Base-by-base conservation (phyloP, 2,113 vertebrate genomes). In the Rhinolophus ferrumequinum region DNA sequence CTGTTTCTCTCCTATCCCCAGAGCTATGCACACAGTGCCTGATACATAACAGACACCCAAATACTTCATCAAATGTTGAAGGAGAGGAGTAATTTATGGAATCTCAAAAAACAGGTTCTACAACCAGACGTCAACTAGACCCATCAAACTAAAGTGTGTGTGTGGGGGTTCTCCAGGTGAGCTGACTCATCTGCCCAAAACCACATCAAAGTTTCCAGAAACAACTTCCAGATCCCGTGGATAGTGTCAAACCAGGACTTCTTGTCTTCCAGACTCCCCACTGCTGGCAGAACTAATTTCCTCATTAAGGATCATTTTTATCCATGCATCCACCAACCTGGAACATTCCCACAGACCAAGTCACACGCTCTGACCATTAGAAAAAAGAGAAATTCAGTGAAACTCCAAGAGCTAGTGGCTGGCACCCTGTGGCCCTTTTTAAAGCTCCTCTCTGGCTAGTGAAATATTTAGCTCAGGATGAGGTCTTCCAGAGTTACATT, bases 311-410 rank as follows among this genome's bases (percentile, higher is more conserved):
- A 18, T 6, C 67, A n/a, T 70, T 87, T 83, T 91, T 77, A 77
- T 52, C 76, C 67, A 11, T 16, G 11, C 21, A 47, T 35, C 62
- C 44, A 83, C 72, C 18, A 7, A 56, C 47, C 75, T 62, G 56
- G 85, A 84, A 88, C 75, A 75, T 58, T 75, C 75, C 88, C 84
- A 93, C 69, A 91, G 81, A 95, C 47, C 44, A 22, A 72, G 82
- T 22, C 58, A 52, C 44, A 90, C 60, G 21, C 69, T 72, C 30
- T 8, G 0, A 38, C 52, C 33, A 58, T 58, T 88, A 70, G 54
- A 82, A 54, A 90, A 47, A 73, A 76, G 64, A 24, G 83, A 94
- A 22, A 82, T 50, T 4, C 0, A 4, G 8, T 5, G 88, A 26
- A 76, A 19, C 7, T 0, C 9, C 33, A 6, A 21, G 62, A 86